Base-by-base conservation (phyloP, 2,888 invertebrate genomes). In the Serrognathus titanus region DNA sequence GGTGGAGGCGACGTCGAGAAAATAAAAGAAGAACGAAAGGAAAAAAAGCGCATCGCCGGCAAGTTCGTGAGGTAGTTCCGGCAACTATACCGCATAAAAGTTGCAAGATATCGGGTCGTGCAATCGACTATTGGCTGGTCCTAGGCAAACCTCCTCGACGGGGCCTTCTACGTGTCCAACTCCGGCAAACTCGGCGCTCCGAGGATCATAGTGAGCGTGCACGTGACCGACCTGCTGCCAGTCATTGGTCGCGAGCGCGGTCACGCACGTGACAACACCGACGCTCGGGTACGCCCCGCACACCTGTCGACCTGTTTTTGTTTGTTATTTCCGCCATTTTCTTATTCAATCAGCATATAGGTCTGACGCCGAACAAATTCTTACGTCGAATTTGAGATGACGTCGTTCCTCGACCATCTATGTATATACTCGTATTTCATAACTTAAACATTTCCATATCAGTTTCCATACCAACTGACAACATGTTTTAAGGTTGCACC, bases 231-330 rank as follows among this genome's bases (percentile, higher is more conserved):
- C 38, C 39, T 53, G 53, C 37, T 49, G 57, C 49, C 41, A 49
- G 50, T 45, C 63, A 67, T 69, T 68, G 69, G 69, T 63, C 59
- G 62, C 62, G 63, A 62, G 61, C 59, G 56, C 66, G 64, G 69
- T 69, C 69, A 69, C 67, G 69, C 66, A 67, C 66, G 66, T 65
- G 69, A 64, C 64, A 63, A 62, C 63, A 61, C 64, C 66, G 65
- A 66, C 59, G 57, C 59, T 58, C 49, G 53, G 62, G 56, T 38
- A 54, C 61, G 57, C 58, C 62, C 65, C 65, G 59, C 56, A 58
- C 64, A 63, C 64, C 65, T 65, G 66, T 62, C 59, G 58, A 53
- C 58, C 47, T 65, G 55, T 57, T 63, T 54, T 61, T 65, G 59
- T 62, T 61, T 64, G 63, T 63, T 61, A 58, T 64, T 64, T 64